phyloP scores from a whole-genome alignment of 2,797 vertebrate genomes.

The Corythornis leucogaster region DNA sequence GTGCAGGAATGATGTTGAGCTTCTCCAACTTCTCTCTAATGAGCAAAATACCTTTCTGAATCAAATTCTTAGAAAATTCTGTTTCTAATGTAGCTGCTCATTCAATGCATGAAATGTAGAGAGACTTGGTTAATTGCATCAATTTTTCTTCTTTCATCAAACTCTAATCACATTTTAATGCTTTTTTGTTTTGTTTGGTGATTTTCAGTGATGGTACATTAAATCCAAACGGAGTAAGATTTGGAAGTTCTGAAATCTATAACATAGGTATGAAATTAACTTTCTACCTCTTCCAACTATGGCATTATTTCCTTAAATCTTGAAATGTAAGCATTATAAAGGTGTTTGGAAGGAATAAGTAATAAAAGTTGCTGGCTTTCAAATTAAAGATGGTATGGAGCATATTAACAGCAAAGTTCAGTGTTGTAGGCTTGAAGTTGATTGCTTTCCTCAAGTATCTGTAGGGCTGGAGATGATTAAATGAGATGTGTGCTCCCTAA shows the following conservation, averaged over 20 bases:
- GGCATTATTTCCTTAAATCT: not conserved
- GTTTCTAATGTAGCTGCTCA: not conserved
- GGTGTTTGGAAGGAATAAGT: not conserved
- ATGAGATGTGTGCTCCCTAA: not conserved
- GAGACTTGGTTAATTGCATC: not conserved
- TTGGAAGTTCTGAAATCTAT: slow-evolving; percentile 98
- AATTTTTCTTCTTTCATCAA: not conserved
- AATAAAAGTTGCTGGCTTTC: not conserved
- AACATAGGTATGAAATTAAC: slow-evolving; percentile 88
- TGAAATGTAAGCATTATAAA: not conserved
- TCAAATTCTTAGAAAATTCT: not conserved
- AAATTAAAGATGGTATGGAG: not conserved
- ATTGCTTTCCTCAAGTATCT: not conserved
- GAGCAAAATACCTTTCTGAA: not conserved
- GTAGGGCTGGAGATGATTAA: not conserved
- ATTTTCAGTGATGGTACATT: slow-evolving; percentile 90
- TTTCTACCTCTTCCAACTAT: not conserved
- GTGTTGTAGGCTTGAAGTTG: not conserved
- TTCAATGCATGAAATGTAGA: not conserved
- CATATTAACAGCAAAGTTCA: not conserved
- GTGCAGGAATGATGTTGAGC: not conserved
- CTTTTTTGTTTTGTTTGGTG: not conserved
- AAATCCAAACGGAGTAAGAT: slow-evolving; percentile 96
- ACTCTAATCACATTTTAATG: slow-evolving; percentile 16
- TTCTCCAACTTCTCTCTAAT: not conserved